Base-by-base conservation (phyloP, 1,140 invertebrate genomes). In the Hylyphantes graminicola region DNA sequence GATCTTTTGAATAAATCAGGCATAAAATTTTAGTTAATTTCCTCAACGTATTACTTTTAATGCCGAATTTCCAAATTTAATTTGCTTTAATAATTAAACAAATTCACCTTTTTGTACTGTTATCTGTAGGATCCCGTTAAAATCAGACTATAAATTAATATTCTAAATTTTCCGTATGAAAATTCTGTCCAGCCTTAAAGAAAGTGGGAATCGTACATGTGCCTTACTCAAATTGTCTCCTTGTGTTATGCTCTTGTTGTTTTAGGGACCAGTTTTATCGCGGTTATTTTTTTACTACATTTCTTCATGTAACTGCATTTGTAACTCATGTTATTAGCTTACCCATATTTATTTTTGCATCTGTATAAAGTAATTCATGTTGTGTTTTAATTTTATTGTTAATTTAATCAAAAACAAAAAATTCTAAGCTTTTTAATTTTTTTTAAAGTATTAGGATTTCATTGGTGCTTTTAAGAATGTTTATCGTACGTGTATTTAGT, bases 391-490 rank as follows among this genome's bases (percentile, higher is more conserved):
- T 74, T 74, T 74, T 80, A 68, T 81, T 81, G 67, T 81, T 73
- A 70, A 81, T 73, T 70, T 70, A 70, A 70, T 80, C 21, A 73
- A 81, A 17, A 57, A n/a, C n/a, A n/a, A 21, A 17, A 55, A 54
- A 83, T 74, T 83, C 51, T 75, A 83, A 83, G 50, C 63, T 78
- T 54, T 74, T 73, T 57, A 67, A 54, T 75, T 74, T 35, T 35
- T 35, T 65, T 51, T 48, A 64, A 65, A 83, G 80, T 74, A 74
- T 83, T 83, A 83, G 79, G 65, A 75, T 83, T 74, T 65, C 54
- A 83, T 74, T 83, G 80, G 80, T 83, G 80, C 80, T 83, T 83
- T 83, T 83, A 80, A 75, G 77, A 81, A 59, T 81, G 72, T 76
- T 80, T 68, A 68, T 79, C 72, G 67, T 73, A 61, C 63, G 35